A percentile compares a stretch with the other conserved stretches of the same genome.
phyloP scores from a whole-genome alignment of 2,888 invertebrate species.

The Tetanocera ferruginea region DNA sequence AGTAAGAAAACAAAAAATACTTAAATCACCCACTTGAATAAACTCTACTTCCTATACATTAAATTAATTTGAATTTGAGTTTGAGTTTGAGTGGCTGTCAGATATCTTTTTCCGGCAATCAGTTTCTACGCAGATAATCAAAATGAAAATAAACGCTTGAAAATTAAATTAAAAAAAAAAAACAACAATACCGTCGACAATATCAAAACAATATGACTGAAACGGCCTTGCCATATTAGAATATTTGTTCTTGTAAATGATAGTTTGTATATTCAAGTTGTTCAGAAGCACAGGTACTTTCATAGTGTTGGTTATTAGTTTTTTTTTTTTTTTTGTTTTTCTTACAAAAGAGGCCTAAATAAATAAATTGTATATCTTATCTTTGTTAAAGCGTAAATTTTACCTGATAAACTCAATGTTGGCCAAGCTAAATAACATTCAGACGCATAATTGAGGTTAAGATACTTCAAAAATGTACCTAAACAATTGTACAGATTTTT shows the following conservation, averaged over 20 bases:
- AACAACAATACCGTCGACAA: background rate
- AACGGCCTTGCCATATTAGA: conserved; percentile 12
- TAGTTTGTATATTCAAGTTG: too few species aligned
- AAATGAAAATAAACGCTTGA: background rate
- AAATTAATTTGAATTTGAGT: background rate
- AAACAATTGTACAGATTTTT: too few species aligned
- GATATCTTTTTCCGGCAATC: background rate
- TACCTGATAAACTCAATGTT: background rate
- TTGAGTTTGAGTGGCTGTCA: background rate
- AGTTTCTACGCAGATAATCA: background rate
- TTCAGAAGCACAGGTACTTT: background rate
- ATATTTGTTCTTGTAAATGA: background rate
- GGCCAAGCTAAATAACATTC: too few species aligned
- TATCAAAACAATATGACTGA: background rate
- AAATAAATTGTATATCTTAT: background rate
- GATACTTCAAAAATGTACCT: too few species aligned
- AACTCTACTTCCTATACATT: too few species aligned
- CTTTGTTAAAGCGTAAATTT: background rate
- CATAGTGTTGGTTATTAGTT: background rate
- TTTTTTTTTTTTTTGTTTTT: too few species aligned
- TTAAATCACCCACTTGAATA: background rate
- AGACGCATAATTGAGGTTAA: too few species aligned
- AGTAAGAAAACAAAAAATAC: background rate
- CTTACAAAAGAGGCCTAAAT: background rate
- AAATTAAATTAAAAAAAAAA: background rate